These are phyloP conservation scores for Colletes latitarsis DNA, from an alignment of 1,140 invertebrate genomes.

Conservation along the genomic window DNA sequence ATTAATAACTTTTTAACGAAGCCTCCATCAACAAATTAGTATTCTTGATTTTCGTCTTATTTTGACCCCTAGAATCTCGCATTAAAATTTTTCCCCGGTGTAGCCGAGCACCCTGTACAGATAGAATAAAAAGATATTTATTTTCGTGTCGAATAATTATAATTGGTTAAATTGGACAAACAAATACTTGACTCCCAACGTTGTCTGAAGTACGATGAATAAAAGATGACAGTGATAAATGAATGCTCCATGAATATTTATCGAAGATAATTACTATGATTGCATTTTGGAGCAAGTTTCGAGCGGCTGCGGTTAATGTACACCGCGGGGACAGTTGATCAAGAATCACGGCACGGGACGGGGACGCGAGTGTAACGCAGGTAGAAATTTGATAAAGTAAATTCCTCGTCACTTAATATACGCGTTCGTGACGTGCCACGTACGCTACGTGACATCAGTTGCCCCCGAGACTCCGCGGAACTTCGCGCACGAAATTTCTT, in stretches of 20 bases:
- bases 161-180: too few relatives aligned
- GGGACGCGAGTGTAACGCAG: not conserved
- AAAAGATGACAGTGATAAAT: too few relatives aligned
- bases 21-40: too few relatives aligned
- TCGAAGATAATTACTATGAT: not conserved
- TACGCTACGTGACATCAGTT: slow-evolving; percentile 41
- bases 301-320: too few relatives aligned
- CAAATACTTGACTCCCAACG: too few relatives aligned
- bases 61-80: too few relatives aligned
- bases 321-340: not conserved
- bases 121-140: too few relatives aligned
- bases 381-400: slow-evolving; percentile 49
- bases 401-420: slow-evolving; percentile 42
- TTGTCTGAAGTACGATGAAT: too few relatives aligned
- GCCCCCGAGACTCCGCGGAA: slow-evolving; percentile 31
- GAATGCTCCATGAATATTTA: not conserved
- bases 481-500: slow-evolving; percentile 53
- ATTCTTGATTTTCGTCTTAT: too few relatives aligned
- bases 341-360: slow-evolving; percentile 9
- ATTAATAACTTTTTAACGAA: too few relatives aligned
- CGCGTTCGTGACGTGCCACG: slow-evolving; percentile 2
- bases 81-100: too few relatives aligned
- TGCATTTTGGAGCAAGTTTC: not conserved
- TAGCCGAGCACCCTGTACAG: too few relatives aligned
- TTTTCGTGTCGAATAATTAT: not conserved